These are phyloP conservation scores for Pammene fasciana DNA, from an alignment of 2,888 invertebrate species.

Conservation along the genomic window DNA sequence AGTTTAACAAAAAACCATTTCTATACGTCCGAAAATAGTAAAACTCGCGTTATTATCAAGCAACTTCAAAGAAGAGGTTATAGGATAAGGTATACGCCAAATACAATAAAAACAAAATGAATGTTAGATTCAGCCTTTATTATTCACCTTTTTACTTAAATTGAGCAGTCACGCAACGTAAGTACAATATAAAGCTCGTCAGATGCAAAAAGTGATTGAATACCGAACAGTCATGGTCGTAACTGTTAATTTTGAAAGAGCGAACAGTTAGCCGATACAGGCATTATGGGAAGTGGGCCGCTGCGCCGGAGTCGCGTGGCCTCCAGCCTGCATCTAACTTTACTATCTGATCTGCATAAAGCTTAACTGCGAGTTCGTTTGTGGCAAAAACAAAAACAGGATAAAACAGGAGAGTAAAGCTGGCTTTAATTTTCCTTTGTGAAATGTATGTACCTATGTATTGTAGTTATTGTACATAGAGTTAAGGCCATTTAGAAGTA, in stretches of 20 bases:
- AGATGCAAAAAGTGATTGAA: conserved; percentile 33
- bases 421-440: no score
- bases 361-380: not conserved
- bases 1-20: no score
- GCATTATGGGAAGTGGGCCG: conserved; percentile 37
- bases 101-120: not conserved
- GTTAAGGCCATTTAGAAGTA: no score
- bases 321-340: conserved; percentile 9
- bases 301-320: conserved; percentile 6
- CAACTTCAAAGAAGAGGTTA: no score
- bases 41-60: no score
- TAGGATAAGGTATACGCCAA: no score
- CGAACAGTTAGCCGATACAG: conserved; percentile 35
- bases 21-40: no score
- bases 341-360: conserved; percentile 13
- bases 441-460: no score
- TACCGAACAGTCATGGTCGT: conserved; percentile 30
- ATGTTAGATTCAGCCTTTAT: not conserved
- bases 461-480: no score
- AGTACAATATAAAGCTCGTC: conserved; percentile 22
- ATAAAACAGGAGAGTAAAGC: not conserved
- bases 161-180: conserved; percentile 16
- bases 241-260: conserved; percentile 39
- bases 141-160: not conserved
- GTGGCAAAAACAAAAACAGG: no score